Evolutionary conservation across 2,797 vertebrate genomes (phyloP), one percentile per base, ranked within the genome.

Genomic region (Xerus rutilus): DNA sequence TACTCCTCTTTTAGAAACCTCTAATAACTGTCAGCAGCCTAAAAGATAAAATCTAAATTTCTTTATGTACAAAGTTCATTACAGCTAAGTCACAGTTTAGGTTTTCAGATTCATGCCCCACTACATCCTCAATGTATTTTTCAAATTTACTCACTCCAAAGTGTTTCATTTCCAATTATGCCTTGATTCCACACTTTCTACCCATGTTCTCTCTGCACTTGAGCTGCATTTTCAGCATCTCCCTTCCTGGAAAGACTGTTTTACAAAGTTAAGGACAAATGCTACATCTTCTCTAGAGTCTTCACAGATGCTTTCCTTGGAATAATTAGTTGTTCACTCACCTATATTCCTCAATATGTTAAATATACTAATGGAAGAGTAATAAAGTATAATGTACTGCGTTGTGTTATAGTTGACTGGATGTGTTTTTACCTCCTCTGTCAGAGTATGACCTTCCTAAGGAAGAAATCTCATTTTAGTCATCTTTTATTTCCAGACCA

Each of bases 341-440:
- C 76, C 86, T 83, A 49, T 94, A 54, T 97, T 96, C 73, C 72
- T 92, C 30, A 65, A 81, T 67, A 89, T 76, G 85, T 94, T 73
- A 91, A 85, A 70, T 92, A 86, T 65, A 96, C 32, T 30, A 88
- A 32, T 72, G 85, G 13, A 17, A 74, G 57, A 74, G 39, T 92
- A 93, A 76, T 91, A 92, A 95, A 92, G 73, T 28, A 96, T 70
- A 88, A 92, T 69, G 25, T 82, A 93, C 94, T 90, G 64, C 62
- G 59, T 54, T 94, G 82, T 91, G 9, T 70, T 93, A 13, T 70
- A 86, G 30, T 74, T 95, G 89, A 91, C 3, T 82, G n/a, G n/a
- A 28, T 93, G 39, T 86, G 13, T 92, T 96, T 96, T 96, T 90
- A 95, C 54, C 88, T 92, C 89, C n/a, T 96, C 74, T 93, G 39